phyloP scores from a whole-genome alignment of 2,113 vertebrate species.

The Puntigrus tetrazona region DNA sequence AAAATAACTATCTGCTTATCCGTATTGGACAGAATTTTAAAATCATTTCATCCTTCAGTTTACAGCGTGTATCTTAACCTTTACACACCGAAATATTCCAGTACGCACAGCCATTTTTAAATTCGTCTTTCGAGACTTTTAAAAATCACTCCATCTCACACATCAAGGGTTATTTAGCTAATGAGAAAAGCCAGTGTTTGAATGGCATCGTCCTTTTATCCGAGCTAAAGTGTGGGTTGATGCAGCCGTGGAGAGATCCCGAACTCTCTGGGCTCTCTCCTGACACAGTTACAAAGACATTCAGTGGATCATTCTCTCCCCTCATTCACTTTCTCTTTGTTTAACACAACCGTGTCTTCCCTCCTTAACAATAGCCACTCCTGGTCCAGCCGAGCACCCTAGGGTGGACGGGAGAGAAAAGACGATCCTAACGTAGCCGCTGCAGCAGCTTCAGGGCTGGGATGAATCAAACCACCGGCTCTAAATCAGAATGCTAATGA shows the following conservation, averaged over 20 bases:
- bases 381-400: conserved; percentile 62
- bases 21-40: neutral
- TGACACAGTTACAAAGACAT: conserved; percentile 72
- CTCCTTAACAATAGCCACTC: conserved; percentile 62
- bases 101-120: conserved; percentile 32
- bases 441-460: conserved; percentile 60
- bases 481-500: conserved; percentile 69
- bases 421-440: conserved; percentile 71
- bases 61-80: neutral
- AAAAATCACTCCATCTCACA: conserved; percentile 14
- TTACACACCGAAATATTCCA: neutral
- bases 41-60: neutral
- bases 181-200: conserved; percentile 65
- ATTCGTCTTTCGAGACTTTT: conserved; percentile 29
- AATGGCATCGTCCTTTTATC: conserved; percentile 69
- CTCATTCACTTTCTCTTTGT: conserved; percentile 68
- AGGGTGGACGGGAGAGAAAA: conserved; percentile 65
- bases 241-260: conserved; percentile 60
- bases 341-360: conserved; percentile 67
- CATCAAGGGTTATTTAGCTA: conserved; percentile 60
- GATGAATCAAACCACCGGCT: conserved; percentile 67
- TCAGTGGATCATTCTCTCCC: conserved; percentile 57
- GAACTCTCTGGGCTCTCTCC: conserved; percentile 68
- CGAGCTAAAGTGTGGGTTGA: conserved; percentile 63
- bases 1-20: neutral